phyloP scores from a whole-genome alignment of 2,113 vertebrate species.

The Neolamprologus variostigma region DNA sequence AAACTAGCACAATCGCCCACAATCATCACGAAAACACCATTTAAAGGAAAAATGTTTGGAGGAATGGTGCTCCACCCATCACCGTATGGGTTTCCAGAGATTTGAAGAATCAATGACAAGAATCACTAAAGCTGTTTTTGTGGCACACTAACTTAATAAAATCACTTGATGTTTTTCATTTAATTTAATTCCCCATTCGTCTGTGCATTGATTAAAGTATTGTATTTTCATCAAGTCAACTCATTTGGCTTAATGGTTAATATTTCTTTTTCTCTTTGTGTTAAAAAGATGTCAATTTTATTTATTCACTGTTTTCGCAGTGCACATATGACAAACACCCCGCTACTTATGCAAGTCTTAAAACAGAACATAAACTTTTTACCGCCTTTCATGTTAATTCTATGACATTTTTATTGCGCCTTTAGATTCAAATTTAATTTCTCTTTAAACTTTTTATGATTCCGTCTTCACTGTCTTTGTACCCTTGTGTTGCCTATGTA shows the following conservation, averaged over 20 bases:
- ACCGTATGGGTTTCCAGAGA: neutral
- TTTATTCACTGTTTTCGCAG: neutral
- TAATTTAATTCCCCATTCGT: neutral
- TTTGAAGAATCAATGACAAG: neutral
- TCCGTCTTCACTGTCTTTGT: neutral
- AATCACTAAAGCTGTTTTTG: neutral
- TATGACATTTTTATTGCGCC: neutral
- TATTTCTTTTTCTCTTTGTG: neutral
- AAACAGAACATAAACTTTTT: neutral
- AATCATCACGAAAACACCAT: neutral
- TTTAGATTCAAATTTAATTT: neutral
- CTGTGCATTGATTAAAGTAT: neutral
- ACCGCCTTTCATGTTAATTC: neutral
- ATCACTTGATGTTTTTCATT: neutral
- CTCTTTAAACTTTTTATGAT: neutral
- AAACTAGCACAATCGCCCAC: neutral
- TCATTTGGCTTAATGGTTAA: neutral
- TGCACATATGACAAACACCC: neutral
- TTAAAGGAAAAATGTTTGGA: neutral
- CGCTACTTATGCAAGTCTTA: neutral
- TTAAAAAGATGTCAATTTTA: neutral
- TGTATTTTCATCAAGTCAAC: neutral
- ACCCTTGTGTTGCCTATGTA: neutral
- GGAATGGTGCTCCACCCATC: neutral
- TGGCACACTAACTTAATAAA: neutral